Conservation (phyloP, 2,888 invertebrate genomes). For the Therioaphis trifolii region DNA sequence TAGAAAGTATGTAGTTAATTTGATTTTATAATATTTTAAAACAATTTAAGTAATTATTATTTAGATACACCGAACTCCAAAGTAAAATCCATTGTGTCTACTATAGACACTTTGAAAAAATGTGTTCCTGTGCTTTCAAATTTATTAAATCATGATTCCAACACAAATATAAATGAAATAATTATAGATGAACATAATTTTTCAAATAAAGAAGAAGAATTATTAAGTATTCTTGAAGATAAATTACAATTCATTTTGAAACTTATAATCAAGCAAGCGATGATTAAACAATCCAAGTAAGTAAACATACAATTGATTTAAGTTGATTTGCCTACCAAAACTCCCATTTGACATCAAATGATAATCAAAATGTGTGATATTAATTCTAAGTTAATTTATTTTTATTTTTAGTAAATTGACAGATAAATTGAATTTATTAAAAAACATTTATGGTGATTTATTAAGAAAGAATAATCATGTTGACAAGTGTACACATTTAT, state of each 20-base stretch:
- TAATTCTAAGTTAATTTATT: not conserved
- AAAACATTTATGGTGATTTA: not conserved
- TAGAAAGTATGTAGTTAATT: constrained; percentile 71
- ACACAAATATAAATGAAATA: constrained; percentile 67
- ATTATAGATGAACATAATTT: constrained; percentile 64
- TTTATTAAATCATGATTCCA: constrained; percentile 64
- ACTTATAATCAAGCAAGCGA: constrained; percentile 74
- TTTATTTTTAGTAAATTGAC: not conserved
- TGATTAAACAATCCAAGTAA: constrained; percentile 3
- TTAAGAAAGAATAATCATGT: not conserved
- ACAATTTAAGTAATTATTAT: not conserved
- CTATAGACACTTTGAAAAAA: not conserved
- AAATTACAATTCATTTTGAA: constrained; percentile 77
- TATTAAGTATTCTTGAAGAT: constrained; percentile 74
- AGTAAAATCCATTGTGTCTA: not conserved
- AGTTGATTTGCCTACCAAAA: not conserved
- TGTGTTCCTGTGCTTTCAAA: constrained; percentile 67
- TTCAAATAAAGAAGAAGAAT: constrained; percentile 67
- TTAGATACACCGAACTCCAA: not conserved
- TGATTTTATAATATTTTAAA: not conserved
- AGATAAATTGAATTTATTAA: not conserved
- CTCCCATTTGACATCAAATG: not conserved
- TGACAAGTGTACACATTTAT: not conserved
- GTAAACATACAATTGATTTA: not conserved
- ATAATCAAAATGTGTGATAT: not conserved